Percentiles rank a stretch among this genome's conserved stretches.
Evolutionary conservation across 2,113 vertebrate genomes (phyloP).

Genomic region (Eublepharis macularius): DNA sequence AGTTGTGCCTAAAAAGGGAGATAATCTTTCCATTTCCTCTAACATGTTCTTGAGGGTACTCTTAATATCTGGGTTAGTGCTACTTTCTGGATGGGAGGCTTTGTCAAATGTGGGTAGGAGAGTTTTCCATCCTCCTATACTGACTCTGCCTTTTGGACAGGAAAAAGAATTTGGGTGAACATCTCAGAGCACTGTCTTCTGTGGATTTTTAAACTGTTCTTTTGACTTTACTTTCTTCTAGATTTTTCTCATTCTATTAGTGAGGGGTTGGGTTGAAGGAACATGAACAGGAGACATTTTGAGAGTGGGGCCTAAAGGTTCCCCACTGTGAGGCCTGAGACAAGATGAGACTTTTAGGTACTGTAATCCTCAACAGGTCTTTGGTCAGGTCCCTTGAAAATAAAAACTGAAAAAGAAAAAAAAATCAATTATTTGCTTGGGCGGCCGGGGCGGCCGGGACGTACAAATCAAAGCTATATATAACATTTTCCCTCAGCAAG

Average conservation of each 20-base stretch:
- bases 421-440: neutral
- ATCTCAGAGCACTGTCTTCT: no score
- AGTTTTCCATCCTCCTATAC: neutral
- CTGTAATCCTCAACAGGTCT: no score
- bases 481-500: slow-evolving; percentile 15
- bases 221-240: neutral
- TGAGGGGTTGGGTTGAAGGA: neutral
- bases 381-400: no score
- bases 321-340: neutral
- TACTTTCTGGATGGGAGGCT: neutral
- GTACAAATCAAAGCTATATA: neutral
- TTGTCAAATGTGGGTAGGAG: neutral
- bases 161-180: neutral
- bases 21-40: neutral
- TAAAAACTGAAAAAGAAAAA: no score
- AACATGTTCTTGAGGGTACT: neutral
- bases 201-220: neutral
- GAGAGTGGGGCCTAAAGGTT: neutral
- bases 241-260: neutral
- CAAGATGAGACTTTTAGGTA: no score
- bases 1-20: neutral
- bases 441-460: no score
- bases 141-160: neutral
- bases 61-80: neutral
- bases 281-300: neutral